Evolutionary conservation across 2,113 vertebrate genomes (phyloP), one percentile per base, ranked within the genome.

Genomic region (Rynchops niger): DNA sequence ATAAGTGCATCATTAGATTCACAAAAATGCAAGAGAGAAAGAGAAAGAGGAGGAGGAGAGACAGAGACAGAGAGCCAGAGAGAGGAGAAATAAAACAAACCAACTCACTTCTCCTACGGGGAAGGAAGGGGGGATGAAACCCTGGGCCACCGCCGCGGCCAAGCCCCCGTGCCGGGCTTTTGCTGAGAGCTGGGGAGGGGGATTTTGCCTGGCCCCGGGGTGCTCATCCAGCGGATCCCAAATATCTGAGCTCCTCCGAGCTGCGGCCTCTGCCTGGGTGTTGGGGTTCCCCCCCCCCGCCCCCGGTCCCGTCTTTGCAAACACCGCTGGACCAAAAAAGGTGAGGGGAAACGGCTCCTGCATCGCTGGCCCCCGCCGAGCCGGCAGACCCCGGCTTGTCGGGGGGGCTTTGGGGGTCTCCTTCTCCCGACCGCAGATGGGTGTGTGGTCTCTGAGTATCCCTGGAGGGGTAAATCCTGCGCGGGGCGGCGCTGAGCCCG

Each of bases 1-100:
- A 99, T 99, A 99, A 99, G 99, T 99, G 99, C 99, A 99, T 99
- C 99, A 99, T 99, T 99, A 99, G 99, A 99, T 99, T 99, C 99
- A 99, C 99, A 99, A 99, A 98, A 99, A 99, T 99, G 99, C 99
- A 99, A 99, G 99, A 99, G 99, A 99, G 98, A 98, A 97, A 98
- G 98, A 98, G 96, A 40, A 40, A 98, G 97, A 98, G 92, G 95
- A 96, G 97, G 88, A 97, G 87, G 69, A 96, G 96, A 96, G 95
- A 97, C 98, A 99, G 99, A 98, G 98, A 99, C 99, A 99, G 72
- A 99, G 72, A 97, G 91, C 72, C 94, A 97, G 90, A 96, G 79
- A 97, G 82, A 97, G 97, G 97, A 96, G 96, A 97, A 98, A 97
- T 96, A 98, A 99, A 99, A 99, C 99, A 99, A 99, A 99, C 99